phyloP scores from a whole-genome alignment of 2,797 vertebrate genomes.

The Anomalospiza imberbis region DNA sequence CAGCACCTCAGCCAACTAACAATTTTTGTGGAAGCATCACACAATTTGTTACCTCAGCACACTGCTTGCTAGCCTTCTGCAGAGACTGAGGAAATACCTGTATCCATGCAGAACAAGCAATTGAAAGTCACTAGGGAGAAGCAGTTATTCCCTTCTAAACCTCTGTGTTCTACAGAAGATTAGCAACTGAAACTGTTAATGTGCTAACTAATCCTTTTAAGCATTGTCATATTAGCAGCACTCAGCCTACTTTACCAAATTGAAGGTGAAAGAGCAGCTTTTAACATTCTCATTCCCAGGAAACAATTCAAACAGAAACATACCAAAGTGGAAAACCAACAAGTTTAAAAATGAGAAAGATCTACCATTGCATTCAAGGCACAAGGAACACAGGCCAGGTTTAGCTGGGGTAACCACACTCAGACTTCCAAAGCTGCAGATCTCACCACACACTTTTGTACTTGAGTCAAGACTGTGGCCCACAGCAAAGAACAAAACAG shows the following conservation, averaged over 20 bases:
- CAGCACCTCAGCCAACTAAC: neutral
- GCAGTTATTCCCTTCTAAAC: neutral
- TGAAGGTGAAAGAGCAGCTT: neutral
- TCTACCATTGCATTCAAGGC: neutral
- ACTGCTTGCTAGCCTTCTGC: neutral
- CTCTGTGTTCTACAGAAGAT: neutral
- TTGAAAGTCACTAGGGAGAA: neutral
- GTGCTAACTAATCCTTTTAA: neutral
- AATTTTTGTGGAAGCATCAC: neutral
- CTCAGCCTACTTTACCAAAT: neutral
- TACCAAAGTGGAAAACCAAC: neutral
- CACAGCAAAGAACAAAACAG: neutral
- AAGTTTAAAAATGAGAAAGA: neutral
- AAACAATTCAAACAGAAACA: neutral
- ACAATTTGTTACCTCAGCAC: neutral
- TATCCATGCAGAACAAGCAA: neutral
- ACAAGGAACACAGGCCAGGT: neutral
- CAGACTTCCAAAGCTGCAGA: neutral
- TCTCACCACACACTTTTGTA: neutral
- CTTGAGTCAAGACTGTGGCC: neutral
- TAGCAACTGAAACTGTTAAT: neutral
- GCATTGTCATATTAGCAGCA: neutral
- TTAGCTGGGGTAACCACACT: neutral
- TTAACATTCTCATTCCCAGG: neutral
- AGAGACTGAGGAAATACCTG: neutral